Evolutionary conservation across 2,888 invertebrate genomes (phyloP).

Genomic region (Eulithis testata): DNA sequence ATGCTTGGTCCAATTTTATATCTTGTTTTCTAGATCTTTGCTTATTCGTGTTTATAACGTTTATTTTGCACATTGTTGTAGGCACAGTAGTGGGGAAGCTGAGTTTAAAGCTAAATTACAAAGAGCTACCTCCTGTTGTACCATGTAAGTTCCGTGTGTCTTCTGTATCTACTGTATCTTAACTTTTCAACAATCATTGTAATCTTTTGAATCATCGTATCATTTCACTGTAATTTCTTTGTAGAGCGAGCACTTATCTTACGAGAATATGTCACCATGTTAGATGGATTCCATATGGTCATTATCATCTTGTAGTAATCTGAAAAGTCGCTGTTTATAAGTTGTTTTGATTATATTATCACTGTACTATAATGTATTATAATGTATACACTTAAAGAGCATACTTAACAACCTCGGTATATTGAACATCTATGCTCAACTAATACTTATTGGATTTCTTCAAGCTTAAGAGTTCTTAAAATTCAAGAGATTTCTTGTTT

Average conservation of each 20-base stretch:
- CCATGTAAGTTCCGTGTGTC: conserved; percentile 57
- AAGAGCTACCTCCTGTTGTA: conserved; percentile 46
- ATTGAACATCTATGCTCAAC: no score
- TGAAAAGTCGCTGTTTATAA: conserved; percentile 8
- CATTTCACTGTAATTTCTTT: conserved; percentile 27
- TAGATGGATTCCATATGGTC: conserved; percentile 12
- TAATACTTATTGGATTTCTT: background rate
- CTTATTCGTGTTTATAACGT: conserved; percentile 16
- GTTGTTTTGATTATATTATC: conserved; percentile 1
- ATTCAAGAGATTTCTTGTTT: background rate
- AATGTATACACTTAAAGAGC: no score
- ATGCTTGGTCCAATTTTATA: conserved; percentile 20
- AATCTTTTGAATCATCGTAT: conserved; percentile 26
- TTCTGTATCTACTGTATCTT: conserved; percentile 16
- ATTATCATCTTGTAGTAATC: conserved; percentile 11
- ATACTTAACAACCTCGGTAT: no score
- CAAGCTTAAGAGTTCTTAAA: background rate
- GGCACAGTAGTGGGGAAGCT: conserved; percentile 74
- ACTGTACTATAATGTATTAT: background rate
- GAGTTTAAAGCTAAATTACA: conserved; percentile 66
- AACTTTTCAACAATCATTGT: conserved; percentile 24
- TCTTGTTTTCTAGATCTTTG: conserved; percentile 1
- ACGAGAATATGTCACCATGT: background rate
- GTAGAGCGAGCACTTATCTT: conserved; percentile 24
- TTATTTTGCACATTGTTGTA: conserved; percentile 53